Evolutionary conservation across 2,113 vertebrate species (phyloP).

Genomic region (Epinephelus cyanopodus): DNA sequence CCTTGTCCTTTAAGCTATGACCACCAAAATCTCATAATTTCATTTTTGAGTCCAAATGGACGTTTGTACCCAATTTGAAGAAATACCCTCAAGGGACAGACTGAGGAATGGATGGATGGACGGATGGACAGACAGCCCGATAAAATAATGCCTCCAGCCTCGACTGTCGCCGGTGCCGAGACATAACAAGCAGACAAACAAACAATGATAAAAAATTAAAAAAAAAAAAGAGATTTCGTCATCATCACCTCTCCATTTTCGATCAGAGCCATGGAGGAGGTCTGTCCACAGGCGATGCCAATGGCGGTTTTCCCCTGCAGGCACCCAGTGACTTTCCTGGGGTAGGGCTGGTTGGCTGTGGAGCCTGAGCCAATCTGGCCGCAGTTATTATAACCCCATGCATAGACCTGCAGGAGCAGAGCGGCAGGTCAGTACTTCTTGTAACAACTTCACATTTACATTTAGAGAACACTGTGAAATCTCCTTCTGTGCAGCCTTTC

Average conservation of each 20-base stretch:
- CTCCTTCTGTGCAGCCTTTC: background rate
- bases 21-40: no score
- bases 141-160: no score
- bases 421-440: background rate
- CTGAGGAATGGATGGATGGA: no score
- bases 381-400: slow-evolving; percentile 97
- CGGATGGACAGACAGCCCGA: no score
- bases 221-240: no score
- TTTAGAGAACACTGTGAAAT: background rate
- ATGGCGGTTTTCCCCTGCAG: slow-evolving; percentile 89
- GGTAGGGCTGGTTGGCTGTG: slow-evolving; percentile 93
- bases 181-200: no score
- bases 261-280: slow-evolving; percentile 91
- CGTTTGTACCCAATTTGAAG: no score
- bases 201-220: no score
- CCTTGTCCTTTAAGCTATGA: no score
- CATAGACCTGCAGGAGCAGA: slow-evolving; percentile 86
- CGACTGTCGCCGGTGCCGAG: no score
- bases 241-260: slow-evolving; percentile 93
- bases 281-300: slow-evolving; percentile 92
- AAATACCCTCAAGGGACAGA: no score
- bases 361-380: slow-evolving; percentile 96
- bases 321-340: slow-evolving; percentile 89
- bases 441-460: background rate
- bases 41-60: no score